A percentile compares a stretch with the other conserved stretches of the same genome.
These are phyloP conservation scores for Sinodicranocentrus sp. DNA, from an alignment of 2,888 invertebrate genomes.

Conservation along the genomic window DNA sequence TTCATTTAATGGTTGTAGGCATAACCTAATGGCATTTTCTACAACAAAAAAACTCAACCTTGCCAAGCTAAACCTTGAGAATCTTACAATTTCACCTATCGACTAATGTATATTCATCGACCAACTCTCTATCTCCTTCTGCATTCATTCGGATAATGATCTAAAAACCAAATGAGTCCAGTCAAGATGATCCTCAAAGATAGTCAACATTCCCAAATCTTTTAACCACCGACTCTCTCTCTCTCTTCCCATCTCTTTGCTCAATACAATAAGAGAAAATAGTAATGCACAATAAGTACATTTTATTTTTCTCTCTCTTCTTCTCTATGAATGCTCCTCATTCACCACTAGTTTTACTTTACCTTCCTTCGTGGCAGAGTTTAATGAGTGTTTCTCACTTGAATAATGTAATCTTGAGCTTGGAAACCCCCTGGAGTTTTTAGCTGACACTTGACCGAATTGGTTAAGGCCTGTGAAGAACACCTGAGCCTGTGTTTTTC, in stretches of 20 bases:
- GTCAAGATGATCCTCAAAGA: slow-evolving; percentile 52
- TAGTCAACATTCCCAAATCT: background rate
- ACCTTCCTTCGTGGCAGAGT: slow-evolving; percentile 64
- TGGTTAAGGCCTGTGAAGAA: slow-evolving; percentile 76
- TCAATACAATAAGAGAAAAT: background rate
- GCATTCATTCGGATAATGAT: too few relatives aligned
- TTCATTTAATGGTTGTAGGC: slow-evolving; percentile 53
- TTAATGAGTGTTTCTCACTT: slow-evolving; percentile 77
- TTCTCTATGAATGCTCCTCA: background rate
- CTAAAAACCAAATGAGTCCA: slow-evolving; percentile 62
- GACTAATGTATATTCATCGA: too few relatives aligned
- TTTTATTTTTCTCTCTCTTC: background rate
- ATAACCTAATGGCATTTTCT: slow-evolving; percentile 49
- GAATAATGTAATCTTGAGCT: slow-evolving; percentile 69
- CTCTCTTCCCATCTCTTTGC: too few relatives aligned
- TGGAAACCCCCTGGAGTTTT: slow-evolving; percentile 76
- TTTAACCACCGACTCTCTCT: too few relatives aligned
- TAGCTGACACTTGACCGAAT: slow-evolving; percentile 77
- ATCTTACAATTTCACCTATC: too few relatives aligned
- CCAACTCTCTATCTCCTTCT: too few relatives aligned
- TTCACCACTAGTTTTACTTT: background rate
- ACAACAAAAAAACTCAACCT: too few relatives aligned
- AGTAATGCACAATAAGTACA: slow-evolving; percentile 17
- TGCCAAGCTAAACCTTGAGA: too few relatives aligned
- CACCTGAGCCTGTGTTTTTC: slow-evolving; percentile 74